phyloP scores from a whole-genome alignment of 2,797 vertebrate genomes.

The Tadarida brasiliensis region DNA sequence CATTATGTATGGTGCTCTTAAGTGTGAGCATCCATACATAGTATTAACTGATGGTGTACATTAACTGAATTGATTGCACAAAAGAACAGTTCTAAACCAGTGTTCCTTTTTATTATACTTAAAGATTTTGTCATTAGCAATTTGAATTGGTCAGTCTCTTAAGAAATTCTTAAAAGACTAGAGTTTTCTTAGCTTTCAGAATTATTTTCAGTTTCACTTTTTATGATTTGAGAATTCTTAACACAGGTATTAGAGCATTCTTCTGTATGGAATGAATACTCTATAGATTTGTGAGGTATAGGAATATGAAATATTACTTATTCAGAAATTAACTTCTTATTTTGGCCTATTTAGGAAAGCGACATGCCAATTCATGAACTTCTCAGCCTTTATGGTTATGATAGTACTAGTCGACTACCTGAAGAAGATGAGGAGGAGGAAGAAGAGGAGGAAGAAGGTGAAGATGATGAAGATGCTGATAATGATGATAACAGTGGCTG shows the following conservation, averaged over 20 bases:
- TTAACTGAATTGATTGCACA: constrained; percentile 12
- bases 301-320: constrained; percentile 32
- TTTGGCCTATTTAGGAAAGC: constrained; percentile 91
- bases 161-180: constrained; percentile 49
- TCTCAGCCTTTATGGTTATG: constrained; percentile 96
- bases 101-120: constrained; percentile 18
- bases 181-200: constrained; percentile 32
- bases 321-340: constrained; percentile 57
- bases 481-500: constrained; percentile 95
- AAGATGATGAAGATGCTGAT: constrained; percentile 93
- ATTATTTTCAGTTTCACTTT: constrained; percentile 51
- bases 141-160: constrained; percentile 37
- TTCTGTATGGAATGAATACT: background rate
- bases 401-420: constrained; percentile 93
- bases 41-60: background rate
- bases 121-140: background rate
- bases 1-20: constrained; percentile 21
- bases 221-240: constrained; percentile 46
- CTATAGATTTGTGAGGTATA: background rate
- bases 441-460: constrained; percentile 91
- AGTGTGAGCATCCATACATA: background rate
- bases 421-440: constrained; percentile 95
- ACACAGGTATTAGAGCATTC: background rate
- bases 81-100: background rate
- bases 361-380: constrained; percentile 99